Percentiles rank a stretch among this genome's conserved stretches.
Evolutionary conservation across 2,113 vertebrate genomes (phyloP).

Genomic region (Gymnobelideus leadbeateri): DNA sequence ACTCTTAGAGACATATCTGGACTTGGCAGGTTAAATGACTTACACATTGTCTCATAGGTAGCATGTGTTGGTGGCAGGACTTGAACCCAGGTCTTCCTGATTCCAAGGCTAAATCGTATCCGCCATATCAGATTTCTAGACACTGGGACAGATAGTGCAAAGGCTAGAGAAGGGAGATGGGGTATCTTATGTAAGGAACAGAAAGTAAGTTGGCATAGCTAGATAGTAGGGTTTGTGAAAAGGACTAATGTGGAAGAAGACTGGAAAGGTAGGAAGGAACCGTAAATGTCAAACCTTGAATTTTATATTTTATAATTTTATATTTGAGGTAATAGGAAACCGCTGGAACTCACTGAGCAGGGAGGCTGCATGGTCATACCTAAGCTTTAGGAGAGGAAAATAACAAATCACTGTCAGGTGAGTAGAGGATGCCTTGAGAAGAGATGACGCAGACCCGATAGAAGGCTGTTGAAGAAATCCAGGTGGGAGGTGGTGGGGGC

Average conservation of each 20-base stretch:
- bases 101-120: not conserved
- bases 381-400: not conserved
- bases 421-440: not conserved
- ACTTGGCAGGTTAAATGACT: not conserved
- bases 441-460: not conserved
- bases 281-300: not conserved
- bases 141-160: not conserved
- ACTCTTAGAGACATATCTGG: not conserved
- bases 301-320: not conserved
- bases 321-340: not conserved
- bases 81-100: no score
- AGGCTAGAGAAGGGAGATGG: not conserved
- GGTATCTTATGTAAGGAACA: not conserved
- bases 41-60: not conserved
- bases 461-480: not conserved
- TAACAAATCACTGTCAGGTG: not conserved
- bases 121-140: not conserved
- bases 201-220: not conserved
- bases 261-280: not conserved
- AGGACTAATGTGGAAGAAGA: not conserved
- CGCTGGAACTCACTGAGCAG: not conserved
- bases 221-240: not conserved
- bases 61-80: not conserved
- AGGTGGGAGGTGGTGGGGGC: not conserved
- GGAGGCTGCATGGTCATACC: not conserved